phyloP scores from a whole-genome alignment of 2,113 vertebrate genomes.

The Alaudala cheleensis region DNA sequence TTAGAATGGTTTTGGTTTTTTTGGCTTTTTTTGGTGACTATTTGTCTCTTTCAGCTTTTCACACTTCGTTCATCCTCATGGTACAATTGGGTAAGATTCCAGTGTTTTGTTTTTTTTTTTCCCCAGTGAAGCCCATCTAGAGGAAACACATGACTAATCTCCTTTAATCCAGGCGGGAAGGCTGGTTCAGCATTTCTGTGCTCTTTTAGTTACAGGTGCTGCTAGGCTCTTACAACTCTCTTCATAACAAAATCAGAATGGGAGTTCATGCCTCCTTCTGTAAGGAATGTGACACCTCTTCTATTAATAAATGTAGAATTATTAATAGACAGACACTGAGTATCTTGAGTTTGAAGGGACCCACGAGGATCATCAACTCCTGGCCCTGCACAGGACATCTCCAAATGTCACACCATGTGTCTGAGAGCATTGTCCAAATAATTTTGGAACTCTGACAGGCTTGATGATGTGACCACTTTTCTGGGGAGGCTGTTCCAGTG shows the following conservation, averaged over 20 bases:
- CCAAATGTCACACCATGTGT: not conserved
- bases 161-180: not conserved
- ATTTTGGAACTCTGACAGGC: not conserved
- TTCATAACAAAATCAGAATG: not conserved
- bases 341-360: not conserved
- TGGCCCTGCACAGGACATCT: too few species aligned
- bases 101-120: not conserved
- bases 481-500: not conserved
- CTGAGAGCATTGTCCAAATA: not conserved
- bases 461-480: not conserved
- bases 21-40: not conserved
- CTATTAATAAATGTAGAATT: not conserved
- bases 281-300: not conserved
- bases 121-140: not conserved
- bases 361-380: too few species aligned
- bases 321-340: not conserved
- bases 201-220: not conserved
- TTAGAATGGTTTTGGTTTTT: not conserved
- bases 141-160: not conserved
- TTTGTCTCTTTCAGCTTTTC: not conserved
- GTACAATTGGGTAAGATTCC: not conserved
- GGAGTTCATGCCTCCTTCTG: not conserved
- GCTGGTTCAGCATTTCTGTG: not conserved
- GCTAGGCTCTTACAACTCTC: not conserved
- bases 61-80: rapidly evolving